Evolutionary conservation across 1,140 invertebrate genomes (phyloP).

Genomic region (Akabosia matsudoensis): DNA sequence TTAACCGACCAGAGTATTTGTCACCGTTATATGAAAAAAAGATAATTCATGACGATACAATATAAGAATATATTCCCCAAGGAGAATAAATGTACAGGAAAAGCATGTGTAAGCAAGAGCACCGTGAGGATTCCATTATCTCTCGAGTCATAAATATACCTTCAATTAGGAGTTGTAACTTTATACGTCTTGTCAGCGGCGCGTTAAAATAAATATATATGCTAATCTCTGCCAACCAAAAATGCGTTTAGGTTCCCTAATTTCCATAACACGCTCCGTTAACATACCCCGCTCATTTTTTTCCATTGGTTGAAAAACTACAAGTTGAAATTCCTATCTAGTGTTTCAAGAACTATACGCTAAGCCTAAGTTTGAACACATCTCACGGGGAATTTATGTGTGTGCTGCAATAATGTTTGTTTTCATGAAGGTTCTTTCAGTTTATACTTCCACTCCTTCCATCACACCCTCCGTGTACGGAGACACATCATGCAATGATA

Average conservation of each 20-base stretch:
- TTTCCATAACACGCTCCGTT: neutral
- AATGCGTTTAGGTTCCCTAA: neutral
- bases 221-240: neutral
- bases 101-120: neutral
- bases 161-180: neutral
- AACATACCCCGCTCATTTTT: neutral
- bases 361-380: too few relatives aligned
- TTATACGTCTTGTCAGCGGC: neutral
- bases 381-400: neutral
- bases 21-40: neutral
- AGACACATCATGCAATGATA: neutral
- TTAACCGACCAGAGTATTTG: neutral
- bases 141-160: neutral
- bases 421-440: neutral
- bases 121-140: neutral
- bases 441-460: neutral
- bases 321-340: neutral
- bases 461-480: neutral
- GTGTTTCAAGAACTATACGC: too few relatives aligned
- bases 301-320: neutral
- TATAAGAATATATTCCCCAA: neutral
- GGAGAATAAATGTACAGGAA: too few relatives aligned
- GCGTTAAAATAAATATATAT: neutral
- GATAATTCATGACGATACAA: neutral
- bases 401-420: neutral